phyloP scores from a whole-genome alignment of 1,140 invertebrate species.

The Macrosteles quadrilineatus region DNA sequence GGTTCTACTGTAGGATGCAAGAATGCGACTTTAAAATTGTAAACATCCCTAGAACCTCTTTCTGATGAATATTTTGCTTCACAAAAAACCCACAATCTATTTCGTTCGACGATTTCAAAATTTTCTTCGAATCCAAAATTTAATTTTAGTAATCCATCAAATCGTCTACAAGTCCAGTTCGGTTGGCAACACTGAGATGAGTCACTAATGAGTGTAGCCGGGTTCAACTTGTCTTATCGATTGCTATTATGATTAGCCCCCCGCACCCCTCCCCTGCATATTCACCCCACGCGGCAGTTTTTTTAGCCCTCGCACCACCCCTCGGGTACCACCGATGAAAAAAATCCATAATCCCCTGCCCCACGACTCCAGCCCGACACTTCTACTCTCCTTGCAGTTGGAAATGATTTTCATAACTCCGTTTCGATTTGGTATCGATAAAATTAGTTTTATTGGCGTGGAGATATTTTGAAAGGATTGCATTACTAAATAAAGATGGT shows the following conservation, averaged over 20 bases:
- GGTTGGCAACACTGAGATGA: background rate
- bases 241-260: slow-evolving; percentile 34
- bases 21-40: no score
- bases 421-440: background rate
- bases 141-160: no score
- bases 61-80: no score
- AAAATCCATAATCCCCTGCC: slow-evolving; percentile 34
- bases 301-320: slow-evolving; percentile 23
- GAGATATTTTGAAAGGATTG: background rate
- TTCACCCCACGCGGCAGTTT: slow-evolving; percentile 31
- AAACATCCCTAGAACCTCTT: no score
- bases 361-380: background rate
- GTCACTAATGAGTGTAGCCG: slow-evolving; percentile 4
- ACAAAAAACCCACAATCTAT: no score
- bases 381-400: background rate
- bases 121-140: no score
- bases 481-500: no score
- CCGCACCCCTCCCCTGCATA: slow-evolving; percentile 27
- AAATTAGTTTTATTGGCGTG: background rate
- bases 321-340: slow-evolving; percentile 11
- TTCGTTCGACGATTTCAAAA: no score
- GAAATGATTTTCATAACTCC: background rate
- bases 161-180: background rate
- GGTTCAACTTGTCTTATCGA: slow-evolving; percentile 31
- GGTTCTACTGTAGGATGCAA: no score